phyloP scores from a whole-genome alignment of 2,888 invertebrate genomes.

The Alviniconcha strummeri region DNA sequence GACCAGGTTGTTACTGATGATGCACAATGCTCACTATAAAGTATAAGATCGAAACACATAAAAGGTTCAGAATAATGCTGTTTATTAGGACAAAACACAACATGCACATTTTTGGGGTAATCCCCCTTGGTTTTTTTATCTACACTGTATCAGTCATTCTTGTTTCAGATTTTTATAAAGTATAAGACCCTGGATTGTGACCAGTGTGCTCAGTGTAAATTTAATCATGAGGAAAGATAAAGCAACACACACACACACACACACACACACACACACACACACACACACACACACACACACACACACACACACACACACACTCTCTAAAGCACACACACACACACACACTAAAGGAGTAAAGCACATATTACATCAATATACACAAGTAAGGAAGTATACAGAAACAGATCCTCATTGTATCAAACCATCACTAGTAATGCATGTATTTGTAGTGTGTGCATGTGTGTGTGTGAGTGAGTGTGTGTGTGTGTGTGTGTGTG shows the following conservation, averaged over 20 bases:
- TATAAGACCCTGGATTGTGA: no score
- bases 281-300: background rate
- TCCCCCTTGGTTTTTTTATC: no score
- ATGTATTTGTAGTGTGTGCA: no score
- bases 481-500: background rate
- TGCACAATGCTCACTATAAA: no score
- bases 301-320: background rate
- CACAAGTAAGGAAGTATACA: background rate
- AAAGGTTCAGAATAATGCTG: no score
- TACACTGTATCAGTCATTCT: no score
- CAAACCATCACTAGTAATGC: background rate
- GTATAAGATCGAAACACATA: no score
- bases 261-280: background rate
- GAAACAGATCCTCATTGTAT: background rate
- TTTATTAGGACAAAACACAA: no score
- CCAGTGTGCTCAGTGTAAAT: no score
- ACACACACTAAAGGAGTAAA: background rate
- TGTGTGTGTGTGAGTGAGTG: background rate
- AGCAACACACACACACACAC: background rate
- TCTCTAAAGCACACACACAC: background rate
- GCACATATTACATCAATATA: background rate
- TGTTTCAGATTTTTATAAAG: no score
- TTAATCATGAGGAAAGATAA: background rate
- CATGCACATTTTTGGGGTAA: no score
- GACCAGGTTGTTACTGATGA: background rate